phyloP scores from a whole-genome alignment of 2,113 vertebrate genomes.

The Atrichornis clamosus region DNA sequence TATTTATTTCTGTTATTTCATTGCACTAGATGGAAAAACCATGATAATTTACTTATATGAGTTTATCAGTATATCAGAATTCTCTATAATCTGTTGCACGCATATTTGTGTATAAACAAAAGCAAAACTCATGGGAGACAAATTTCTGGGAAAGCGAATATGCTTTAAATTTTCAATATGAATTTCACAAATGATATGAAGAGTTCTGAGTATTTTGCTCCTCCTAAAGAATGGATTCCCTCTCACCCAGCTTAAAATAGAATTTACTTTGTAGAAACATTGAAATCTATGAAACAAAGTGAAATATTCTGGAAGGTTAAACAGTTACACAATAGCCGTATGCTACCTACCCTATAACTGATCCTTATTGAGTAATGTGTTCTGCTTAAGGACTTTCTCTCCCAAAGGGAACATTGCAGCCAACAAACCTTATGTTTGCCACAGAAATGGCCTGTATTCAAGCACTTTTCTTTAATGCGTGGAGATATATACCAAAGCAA shows the following conservation, averaged over 20 bases:
- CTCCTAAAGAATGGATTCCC: not conserved
- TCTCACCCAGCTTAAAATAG: not conserved
- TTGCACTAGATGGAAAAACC: not conserved
- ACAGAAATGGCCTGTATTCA: not conserved
- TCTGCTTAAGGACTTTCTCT: not conserved
- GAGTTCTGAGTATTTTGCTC: not conserved
- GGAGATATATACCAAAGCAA: not conserved
- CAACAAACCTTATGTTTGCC: not conserved
- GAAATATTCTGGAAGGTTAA: not conserved
- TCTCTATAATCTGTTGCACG: not conserved
- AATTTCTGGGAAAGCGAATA: not conserved
- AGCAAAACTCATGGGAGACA: not conserved
- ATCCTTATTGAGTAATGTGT: not conserved
- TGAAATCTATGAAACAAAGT: not conserved
- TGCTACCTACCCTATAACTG: not conserved
- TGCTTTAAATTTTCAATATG: not conserved
- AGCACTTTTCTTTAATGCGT: not conserved
- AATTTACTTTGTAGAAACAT: not conserved
- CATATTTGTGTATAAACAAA: not conserved
- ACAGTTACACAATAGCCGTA: not conserved
- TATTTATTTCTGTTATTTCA: not conserved
- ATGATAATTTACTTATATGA: not conserved
- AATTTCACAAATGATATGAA: not conserved
- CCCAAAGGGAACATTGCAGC: not conserved
- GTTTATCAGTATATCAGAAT: not conserved